Conservation (phyloP, 2,888 invertebrate species). For the Leptinotarsa juncta region DNA sequence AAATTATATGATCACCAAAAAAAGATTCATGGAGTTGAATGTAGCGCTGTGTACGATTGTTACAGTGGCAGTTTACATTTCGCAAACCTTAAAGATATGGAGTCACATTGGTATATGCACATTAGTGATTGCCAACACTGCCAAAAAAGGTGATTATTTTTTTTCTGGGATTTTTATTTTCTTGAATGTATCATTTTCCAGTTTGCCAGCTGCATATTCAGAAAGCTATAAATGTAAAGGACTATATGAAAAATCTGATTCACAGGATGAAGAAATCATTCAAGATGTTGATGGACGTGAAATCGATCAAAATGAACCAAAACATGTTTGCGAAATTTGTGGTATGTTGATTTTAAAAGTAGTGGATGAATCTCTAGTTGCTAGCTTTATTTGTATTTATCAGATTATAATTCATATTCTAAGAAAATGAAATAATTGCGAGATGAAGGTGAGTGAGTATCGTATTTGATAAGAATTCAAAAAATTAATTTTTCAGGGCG, state of each 20-base stretch:
- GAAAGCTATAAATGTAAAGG: neutral
- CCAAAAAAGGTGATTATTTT: conserved; percentile 8
- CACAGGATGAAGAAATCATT: neutral
- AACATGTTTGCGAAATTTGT: neutral
- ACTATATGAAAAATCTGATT: conserved; percentile 7
- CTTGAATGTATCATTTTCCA: neutral
- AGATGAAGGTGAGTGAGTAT: too few relatives aligned
- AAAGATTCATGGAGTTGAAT: conserved; percentile 14
- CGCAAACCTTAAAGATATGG: conserved; percentile 14
- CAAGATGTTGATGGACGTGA: neutral
- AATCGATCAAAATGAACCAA: neutral
- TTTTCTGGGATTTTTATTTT: neutral
- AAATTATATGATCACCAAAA: conserved; percentile 5
- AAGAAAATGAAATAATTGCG: too few relatives aligned
- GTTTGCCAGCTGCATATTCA: neutral
- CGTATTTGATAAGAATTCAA: neutral
- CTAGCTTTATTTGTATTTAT: neutral
- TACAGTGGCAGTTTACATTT: neutral
- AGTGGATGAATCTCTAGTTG: neutral
- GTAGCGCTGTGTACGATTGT: conserved; percentile 7
- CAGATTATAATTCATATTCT: too few relatives aligned
- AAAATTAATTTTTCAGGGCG: neutral
- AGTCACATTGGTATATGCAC: conserved; percentile 11
- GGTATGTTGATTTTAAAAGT: neutral
- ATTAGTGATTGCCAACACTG: neutral